phyloP scores from a whole-genome alignment of 2,888 invertebrate species.

The Orchesella flavescens region DNA sequence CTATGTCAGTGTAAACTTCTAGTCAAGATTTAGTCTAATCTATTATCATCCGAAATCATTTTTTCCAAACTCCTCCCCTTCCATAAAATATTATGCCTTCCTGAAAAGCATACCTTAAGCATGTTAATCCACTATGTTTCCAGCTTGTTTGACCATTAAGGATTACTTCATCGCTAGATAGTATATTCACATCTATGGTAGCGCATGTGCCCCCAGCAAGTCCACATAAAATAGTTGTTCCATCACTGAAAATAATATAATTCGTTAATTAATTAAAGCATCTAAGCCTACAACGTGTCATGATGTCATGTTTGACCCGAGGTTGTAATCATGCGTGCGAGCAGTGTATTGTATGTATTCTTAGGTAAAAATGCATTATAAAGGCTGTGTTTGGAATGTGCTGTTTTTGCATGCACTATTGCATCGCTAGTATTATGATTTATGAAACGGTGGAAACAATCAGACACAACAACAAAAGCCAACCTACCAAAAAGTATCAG shows the following conservation, averaged over 20 bases:
- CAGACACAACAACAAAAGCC: not conserved
- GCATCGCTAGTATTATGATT: not conserved
- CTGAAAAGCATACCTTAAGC: slow-evolving; percentile 49
- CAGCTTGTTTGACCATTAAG: slow-evolving; percentile 18
- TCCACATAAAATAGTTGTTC: slow-evolving; percentile 55
- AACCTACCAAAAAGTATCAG: slow-evolving; percentile 47
- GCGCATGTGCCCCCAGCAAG: slow-evolving; percentile 58
- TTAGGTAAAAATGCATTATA: too few species aligned
- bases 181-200: slow-evolving; percentile 43
- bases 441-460: not conserved
- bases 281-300: too few species aligned
- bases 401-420: too few species aligned
- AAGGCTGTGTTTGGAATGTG: too few species aligned
- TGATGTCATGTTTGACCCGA: not conserved
- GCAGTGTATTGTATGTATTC: too few species aligned
- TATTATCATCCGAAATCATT: not conserved
- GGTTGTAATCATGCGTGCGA: too few species aligned
- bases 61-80: not conserved
- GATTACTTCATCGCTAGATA: not conserved
- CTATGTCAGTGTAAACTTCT: not conserved
- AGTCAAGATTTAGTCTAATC: not conserved
- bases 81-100: too few species aligned
- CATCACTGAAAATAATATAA: slow-evolving; percentile 37
- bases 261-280: slow-evolving; percentile 5
- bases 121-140: slow-evolving; percentile 63